Conservation (phyloP, 2,888 invertebrate species). For the Ernsta delagoae region DNA sequence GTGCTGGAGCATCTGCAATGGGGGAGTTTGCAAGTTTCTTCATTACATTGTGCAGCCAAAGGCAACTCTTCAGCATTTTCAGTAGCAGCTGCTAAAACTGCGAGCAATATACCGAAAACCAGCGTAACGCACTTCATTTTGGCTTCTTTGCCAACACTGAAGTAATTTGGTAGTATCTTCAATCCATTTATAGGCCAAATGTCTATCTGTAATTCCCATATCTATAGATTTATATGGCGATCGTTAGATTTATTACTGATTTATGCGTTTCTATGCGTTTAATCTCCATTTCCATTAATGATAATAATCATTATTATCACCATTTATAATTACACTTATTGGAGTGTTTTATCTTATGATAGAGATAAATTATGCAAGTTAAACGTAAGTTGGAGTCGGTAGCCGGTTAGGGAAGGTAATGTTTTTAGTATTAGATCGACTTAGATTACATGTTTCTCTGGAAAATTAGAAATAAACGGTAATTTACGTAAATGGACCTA, state of each 20-base stretch:
- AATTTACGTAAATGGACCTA: no score
- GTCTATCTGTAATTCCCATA: background rate
- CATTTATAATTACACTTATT: background rate
- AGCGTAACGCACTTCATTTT: slow-evolving; percentile 3
- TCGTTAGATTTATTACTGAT: slow-evolving; percentile 1
- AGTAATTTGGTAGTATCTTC: background rate
- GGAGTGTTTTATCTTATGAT: background rate
- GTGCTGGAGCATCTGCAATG: slow-evolving; percentile 79
- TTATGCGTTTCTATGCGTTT: background rate
- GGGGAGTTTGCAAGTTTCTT: slow-evolving; percentile 66
- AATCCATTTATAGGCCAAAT: slow-evolving; percentile 3
- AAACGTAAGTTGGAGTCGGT: background rate
- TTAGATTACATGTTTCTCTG: background rate
- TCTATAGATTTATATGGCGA: background rate
- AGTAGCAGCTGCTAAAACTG: slow-evolving; percentile 33
- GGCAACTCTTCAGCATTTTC: slow-evolving; percentile 24
- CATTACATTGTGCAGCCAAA: slow-evolving; percentile 53
- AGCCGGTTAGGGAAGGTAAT: background rate
- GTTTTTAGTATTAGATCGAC: background rate
- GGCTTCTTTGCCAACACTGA: background rate
- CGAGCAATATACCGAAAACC: slow-evolving; percentile 29
- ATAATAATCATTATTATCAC: background rate
- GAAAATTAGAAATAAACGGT: no score
- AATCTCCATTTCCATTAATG: background rate
- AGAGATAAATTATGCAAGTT: background rate